These are phyloP conservation scores for Microcebus lehilahytsara DNA, from an alignment of 2,113 vertebrate species.

Conservation along the genomic window DNA sequence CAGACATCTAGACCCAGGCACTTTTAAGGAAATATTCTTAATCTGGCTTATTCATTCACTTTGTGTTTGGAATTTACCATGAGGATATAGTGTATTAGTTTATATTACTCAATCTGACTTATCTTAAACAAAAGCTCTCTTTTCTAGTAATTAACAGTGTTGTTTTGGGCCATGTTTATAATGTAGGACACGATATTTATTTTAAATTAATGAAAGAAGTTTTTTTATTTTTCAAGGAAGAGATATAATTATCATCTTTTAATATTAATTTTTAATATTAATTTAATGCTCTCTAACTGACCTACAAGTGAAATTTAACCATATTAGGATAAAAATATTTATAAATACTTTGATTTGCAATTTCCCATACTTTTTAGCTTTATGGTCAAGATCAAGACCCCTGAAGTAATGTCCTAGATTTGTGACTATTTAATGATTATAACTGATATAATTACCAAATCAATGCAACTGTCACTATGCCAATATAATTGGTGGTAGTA, in stretches of 20 bases:
- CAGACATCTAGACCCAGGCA: background rate
- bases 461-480: background rate
- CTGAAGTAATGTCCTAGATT: background rate
- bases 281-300: constrained; percentile 32
- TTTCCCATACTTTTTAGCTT: background rate
- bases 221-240: constrained; percentile 43
- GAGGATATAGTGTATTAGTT: background rate
- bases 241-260: constrained; percentile 15
- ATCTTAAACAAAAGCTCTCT: constrained; percentile 1
- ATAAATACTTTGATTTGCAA: background rate
- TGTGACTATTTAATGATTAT: background rate
- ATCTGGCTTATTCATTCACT: background rate
- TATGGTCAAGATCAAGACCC: background rate
- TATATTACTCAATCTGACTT: background rate
- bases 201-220: constrained; percentile 22
- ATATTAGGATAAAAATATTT: constrained; percentile 41
- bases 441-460: background rate
- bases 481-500: constrained; percentile 9
- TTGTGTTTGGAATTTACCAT: constrained; percentile 12
- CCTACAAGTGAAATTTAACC: background rate
- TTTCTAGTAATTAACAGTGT: background rate
- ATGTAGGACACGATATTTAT: background rate
- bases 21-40: background rate
- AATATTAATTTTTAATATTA: constrained; percentile 55
- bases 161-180: constrained; percentile 26